Base-by-base conservation (phyloP, 2,888 invertebrate genomes). In the Eupithecia subfuscata region DNA sequence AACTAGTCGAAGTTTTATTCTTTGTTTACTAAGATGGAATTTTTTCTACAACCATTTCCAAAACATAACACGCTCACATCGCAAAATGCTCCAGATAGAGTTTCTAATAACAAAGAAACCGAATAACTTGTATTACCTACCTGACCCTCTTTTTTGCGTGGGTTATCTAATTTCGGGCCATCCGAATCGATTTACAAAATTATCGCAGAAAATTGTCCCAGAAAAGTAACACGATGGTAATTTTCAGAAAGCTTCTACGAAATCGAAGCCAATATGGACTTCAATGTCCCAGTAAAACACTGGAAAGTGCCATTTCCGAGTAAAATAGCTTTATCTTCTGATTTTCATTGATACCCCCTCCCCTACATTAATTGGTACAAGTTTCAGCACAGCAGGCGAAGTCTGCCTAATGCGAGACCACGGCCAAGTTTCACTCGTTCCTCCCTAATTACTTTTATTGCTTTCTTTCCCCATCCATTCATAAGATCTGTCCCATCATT, bases 401-500 rank as follows among this genome's bases (percentile, higher is more conserved):
- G 88, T 85, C 89, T 82, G 84, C 86, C 87, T 88, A 90, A 90
- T 88, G 87, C 88, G 87, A 84, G 83, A 84, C 88, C 83, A 85
- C 85, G 83, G 87, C 90, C 88, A 89, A 91, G 85, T 90, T 90
- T 87, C 84, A 88, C 89, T 90, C 88, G 86, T 87, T 90, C 82
- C 83, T 86, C 82, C 83, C 84, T 89, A 90, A 90, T 91, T 90
- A 89, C 89, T 90, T 90, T 90, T 89, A 91, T 90, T 89, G 86
- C 88, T 87, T 85, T 86, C 88, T 87, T 87, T 87, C 86, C 83
- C 82, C 85, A 82, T 86, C 86, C 87, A 89, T 90, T 89, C 88
- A 87, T 86, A 83, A 84, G 85, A 81, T 79, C 83, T 83, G 81
- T 84, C 83, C 80, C 82, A 82, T 87, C 82, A 84, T 88, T 86